A percentile compares a stretch with the other conserved stretches of the same genome.
These are phyloP conservation scores for Phrynocephalus forsythii DNA, from an alignment of 2,797 vertebrate genomes.

Conservation along the genomic window DNA sequence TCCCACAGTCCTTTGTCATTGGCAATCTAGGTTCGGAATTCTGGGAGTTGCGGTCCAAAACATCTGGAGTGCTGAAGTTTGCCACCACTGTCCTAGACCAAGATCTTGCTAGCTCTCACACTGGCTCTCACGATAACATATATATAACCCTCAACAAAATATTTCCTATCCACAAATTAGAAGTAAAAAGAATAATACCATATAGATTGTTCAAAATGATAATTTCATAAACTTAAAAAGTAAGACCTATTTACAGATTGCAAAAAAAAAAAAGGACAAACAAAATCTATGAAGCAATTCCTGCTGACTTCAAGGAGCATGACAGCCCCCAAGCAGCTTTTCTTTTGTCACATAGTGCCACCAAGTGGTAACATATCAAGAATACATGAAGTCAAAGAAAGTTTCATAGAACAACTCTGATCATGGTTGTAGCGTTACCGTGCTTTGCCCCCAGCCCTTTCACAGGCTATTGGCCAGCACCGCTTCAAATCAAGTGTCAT, in stretches of 20 bases:
- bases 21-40: too few species aligned
- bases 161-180: too few species aligned
- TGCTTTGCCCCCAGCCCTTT: too few species aligned
- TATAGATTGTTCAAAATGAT: not conserved
- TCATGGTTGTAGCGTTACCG: not conserved
- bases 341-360: slow-evolving; percentile 52
- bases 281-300: too few species aligned
- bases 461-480: too few species aligned
- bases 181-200: not conserved
- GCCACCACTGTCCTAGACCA: too few species aligned
- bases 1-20: too few species aligned
- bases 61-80: too few species aligned
- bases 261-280: not conserved
- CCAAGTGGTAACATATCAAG: slow-evolving; percentile 50
- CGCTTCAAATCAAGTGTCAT: too few species aligned
- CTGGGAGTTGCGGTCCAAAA: too few species aligned
- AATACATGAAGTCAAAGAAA: slow-evolving; percentile 2
- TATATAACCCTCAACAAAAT: fast-evolving
- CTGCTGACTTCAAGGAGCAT: not conserved
- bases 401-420: not conserved
- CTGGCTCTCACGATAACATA: too few species aligned
- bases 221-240: not conserved
- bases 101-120: too few species aligned
- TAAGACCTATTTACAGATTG: not conserved
- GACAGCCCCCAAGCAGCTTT: not conserved